Evolutionary conservation across 2,797 vertebrate species (phyloP).

Genomic region (Mormyrops boulengeri): DNA sequence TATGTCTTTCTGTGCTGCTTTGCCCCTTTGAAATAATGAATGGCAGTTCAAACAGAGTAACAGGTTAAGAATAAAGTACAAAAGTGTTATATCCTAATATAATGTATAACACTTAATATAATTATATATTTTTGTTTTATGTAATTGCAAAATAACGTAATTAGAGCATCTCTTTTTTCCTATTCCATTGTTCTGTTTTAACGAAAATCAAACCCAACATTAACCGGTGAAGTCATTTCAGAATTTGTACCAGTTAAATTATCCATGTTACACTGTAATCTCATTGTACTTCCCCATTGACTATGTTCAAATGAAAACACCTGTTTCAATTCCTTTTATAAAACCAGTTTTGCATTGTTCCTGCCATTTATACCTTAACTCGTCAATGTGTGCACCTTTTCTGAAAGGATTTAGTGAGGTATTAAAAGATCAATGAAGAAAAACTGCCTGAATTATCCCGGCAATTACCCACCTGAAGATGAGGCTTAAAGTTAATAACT

Average conservation of each 20-base stretch:
- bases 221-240: not conserved
- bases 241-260: not conserved
- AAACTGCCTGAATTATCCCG: not conserved
- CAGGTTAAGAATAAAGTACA: not conserved
- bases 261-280: not conserved
- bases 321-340: not conserved
- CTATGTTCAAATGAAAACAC: not conserved
- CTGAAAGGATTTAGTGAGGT: not conserved
- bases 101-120: not conserved
- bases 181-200: not conserved
- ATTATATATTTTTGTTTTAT: not conserved
- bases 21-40: slow-evolving; percentile 1
- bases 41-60: not conserved
- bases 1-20: not conserved
- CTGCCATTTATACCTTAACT: not conserved
- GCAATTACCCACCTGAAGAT: not conserved
- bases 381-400: not conserved
- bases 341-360: not conserved
- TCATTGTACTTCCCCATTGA: not conserved
- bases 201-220: not conserved
- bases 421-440: not conserved
- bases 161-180: not conserved
- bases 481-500: not conserved
- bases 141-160: not conserved
- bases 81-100: slow-evolving; percentile 1